A percentile compares a stretch with the other conserved stretches of the same genome.
These are phyloP conservation scores for Typhlomys cinereus DNA, from an alignment of 2,113 vertebrate species.

Conservation along the genomic window DNA sequence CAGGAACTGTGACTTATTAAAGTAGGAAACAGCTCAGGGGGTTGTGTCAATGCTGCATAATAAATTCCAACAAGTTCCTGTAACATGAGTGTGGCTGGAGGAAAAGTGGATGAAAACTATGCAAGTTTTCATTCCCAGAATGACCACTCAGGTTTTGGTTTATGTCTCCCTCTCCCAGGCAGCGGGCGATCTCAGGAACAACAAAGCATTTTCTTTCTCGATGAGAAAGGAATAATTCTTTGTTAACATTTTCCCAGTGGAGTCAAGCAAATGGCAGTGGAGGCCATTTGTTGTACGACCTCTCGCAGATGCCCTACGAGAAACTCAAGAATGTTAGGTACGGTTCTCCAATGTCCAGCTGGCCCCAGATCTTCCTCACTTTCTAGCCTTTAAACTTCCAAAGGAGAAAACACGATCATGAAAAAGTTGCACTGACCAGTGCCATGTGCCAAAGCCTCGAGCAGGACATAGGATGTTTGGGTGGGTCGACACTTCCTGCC, in stretches of 20 bases:
- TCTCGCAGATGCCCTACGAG: background rate
- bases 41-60: background rate
- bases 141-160: background rate
- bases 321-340: background rate
- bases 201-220: background rate
- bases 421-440: background rate
- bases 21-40: background rate
- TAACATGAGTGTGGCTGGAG: background rate
- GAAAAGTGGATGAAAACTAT: background rate
- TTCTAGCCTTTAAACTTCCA: slow-evolving; percentile 3
- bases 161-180: slow-evolving; percentile 8
- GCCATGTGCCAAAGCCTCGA: accelerated
- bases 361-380: background rate
- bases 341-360: background rate
- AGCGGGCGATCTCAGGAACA: background rate
- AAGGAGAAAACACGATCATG: background rate
- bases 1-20: slow-evolving; percentile 36
- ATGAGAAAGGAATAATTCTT: background rate
- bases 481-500: background rate
- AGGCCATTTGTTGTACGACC: background rate
- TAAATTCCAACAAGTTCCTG: background rate
- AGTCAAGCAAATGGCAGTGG: too few species aligned
- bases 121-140: background rate
- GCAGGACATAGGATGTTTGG: accelerated
- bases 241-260: background rate